These are phyloP conservation scores for Ecliptopera silaceata DNA, from an alignment of 2,888 invertebrate genomes.

Conservation along the genomic window DNA sequence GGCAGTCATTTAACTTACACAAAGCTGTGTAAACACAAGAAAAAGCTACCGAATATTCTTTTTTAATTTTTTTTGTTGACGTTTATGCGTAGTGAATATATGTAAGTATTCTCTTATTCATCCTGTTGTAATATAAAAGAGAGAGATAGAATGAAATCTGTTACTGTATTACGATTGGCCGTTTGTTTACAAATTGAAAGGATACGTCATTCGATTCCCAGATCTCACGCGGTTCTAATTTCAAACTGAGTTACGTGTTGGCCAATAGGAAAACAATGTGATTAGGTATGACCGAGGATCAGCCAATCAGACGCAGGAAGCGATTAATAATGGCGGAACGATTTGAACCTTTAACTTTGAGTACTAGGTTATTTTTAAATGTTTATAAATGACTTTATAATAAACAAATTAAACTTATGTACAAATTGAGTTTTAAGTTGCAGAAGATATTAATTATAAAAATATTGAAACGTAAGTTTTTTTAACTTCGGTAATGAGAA, in stretches of 20 bases:
- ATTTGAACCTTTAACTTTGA: not conserved
- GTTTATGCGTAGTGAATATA: too few relatives aligned
- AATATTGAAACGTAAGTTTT: too few relatives aligned
- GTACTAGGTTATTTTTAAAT: not conserved
- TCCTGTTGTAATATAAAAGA: not conserved
- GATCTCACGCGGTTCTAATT: conserved; percentile 61
- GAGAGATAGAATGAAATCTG: not conserved
- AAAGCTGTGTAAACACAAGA: too few relatives aligned
- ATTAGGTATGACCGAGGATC: conserved; percentile 45
- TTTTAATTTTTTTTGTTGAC: not conserved
- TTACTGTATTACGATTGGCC: not conserved
- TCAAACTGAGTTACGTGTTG: conserved; percentile 52
- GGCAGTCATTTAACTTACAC: too few relatives aligned
- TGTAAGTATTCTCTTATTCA: too few relatives aligned
- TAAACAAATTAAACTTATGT: too few relatives aligned
- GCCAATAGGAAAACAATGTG: conserved; percentile 55
- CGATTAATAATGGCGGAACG: conserved; percentile 54
- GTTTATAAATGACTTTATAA: too few relatives aligned
- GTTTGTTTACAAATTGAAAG: conserved; percentile 11
- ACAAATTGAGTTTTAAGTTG: too few relatives aligned
- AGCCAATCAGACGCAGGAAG: conserved; percentile 55
- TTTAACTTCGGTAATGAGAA: too few relatives aligned
- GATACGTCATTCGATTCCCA: conserved; percentile 26
- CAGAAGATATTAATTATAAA: too few relatives aligned
- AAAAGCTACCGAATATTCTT: not conserved